Evolutionary conservation across 2,113 vertebrate species (phyloP), one percentile per base, ranked within the genome.

Genomic region (Eleginops maclovinus): DNA sequence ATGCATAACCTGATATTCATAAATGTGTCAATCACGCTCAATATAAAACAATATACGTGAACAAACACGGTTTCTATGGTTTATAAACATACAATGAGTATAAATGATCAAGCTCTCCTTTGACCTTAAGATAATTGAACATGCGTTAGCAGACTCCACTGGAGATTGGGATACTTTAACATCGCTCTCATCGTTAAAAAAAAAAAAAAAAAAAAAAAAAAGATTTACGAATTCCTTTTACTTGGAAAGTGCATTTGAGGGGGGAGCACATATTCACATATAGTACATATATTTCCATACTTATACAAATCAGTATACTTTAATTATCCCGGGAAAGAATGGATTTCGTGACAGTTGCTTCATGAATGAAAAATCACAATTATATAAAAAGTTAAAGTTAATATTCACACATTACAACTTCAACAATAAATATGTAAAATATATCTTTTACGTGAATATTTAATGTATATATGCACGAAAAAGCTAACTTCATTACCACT

Each of bases 181-280:
- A 55, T 13, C 41, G 1, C 59, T 6, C 3, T 40, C 41, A 41
- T 44, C 0, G 9, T 40, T 41, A 28, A 1, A 59, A 68, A 6
- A 22, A 22, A 28, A 2, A 26, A 70, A 36, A 36, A n/a, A 28
- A 1, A 59, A 68, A 6, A 22, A 22, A 28, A 2, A 26, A 70
- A 36, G 8, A 87, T 81, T 82, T 72, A 82, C 9, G 26, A 75
- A 64, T 51, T 72, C 64, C 75, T 53, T 19, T 12, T 31, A 77
- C 66, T 71, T 72, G 44, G 14, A 46, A 19, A 13, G 51, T n/a
- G 22, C 53, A 28, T 69, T 68, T 36, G 26, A 13, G 31, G 31
- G 7, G 31, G 31, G 31, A 36, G 31, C 31, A 36, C 31, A 7
- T 36, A 9, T 36, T 36, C 6, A 36, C 5, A 36, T 36, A 36